Percentiles rank a stretch among this genome's conserved stretches.
phyloP scores from a whole-genome alignment of 2,113 vertebrate genomes.

The Cyprinodon tularosa region DNA sequence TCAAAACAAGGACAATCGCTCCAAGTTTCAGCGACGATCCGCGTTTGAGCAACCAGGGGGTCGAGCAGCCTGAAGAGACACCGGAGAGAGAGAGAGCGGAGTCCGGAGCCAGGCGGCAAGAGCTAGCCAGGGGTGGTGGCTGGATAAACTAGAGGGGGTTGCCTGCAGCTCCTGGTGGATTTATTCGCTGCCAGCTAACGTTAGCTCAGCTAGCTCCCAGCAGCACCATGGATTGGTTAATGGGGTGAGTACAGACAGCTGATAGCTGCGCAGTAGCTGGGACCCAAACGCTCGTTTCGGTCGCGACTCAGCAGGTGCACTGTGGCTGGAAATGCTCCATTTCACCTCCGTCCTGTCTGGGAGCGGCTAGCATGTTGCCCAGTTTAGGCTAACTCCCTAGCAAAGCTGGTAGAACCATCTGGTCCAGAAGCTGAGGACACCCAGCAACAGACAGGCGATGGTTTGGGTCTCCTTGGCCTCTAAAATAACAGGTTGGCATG shows the following conservation, averaged over 20 bases:
- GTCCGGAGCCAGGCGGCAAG: constrained; percentile 46
- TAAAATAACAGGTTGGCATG: constrained; percentile 13
- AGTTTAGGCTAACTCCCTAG: constrained; percentile 66
- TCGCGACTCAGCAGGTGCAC: constrained; percentile 15
- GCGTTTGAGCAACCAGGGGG: constrained; percentile 26
- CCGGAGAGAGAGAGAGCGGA: constrained; percentile 49
- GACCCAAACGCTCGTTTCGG: neutral
- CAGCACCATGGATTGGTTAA: constrained; percentile 88
- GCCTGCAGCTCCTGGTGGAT: constrained; percentile 77
- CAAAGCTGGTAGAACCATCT: constrained; percentile 43
- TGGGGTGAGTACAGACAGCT: constrained; percentile 85
- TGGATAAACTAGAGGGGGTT: constrained; percentile 67
- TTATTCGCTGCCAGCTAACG: constrained; percentile 73
- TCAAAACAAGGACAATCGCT: constrained; percentile 70
- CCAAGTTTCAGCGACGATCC: constrained; percentile 51
- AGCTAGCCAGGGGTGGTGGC: constrained; percentile 63
- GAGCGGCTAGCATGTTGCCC: constrained; percentile 42
- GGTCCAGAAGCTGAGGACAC: constrained; percentile 27
- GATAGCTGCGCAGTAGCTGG: constrained; percentile 52
- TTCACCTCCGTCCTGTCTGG: neutral
- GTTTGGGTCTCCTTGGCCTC: constrained; percentile 26
- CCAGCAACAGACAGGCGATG: constrained; percentile 15
- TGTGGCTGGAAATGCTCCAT: constrained; percentile 6
- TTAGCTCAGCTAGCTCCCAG: constrained; percentile 63
- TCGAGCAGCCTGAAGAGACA: constrained; percentile 35